Conservation (phyloP, 2,797 vertebrate species). For the Linurgus olivaceus region DNA sequence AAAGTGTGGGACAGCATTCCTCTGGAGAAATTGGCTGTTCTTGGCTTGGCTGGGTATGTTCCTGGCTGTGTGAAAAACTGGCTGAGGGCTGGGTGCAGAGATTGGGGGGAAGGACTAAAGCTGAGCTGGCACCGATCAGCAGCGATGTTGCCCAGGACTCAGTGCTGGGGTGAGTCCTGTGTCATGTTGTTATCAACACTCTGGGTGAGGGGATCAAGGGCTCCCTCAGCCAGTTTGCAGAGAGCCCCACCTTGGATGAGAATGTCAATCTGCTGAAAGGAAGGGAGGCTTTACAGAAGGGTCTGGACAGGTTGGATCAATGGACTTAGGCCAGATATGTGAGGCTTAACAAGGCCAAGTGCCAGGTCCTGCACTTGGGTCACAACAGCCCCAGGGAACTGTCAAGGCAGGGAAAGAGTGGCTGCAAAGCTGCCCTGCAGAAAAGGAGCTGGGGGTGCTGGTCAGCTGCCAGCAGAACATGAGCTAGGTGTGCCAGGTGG, state of each 20-base stretch:
- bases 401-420: background rate
- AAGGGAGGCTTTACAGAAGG: background rate
- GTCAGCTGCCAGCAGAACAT: rapidly evolving
- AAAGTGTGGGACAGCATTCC: background rate
- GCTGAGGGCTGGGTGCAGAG: background rate
- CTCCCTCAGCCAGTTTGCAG: background rate
- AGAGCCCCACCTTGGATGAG: background rate
- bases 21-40: background rate
- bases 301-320: background rate
- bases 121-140: rapidly evolving
- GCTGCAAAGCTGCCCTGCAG: background rate
- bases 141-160: background rate
- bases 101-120: background rate
- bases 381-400: background rate
- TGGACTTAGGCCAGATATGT: background rate
- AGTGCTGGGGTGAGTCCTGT: rapidly evolving
- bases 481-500: background rate
- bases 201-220: background rate
- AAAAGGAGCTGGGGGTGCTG: background rate
- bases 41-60: background rate
- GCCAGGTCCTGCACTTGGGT: no score
- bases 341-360: no score
- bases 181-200: background rate
- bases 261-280: background rate
- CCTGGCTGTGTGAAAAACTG: background rate